Base-by-base conservation (phyloP, 1,140 invertebrate species). In the Chionoecetes opilio region DNA sequence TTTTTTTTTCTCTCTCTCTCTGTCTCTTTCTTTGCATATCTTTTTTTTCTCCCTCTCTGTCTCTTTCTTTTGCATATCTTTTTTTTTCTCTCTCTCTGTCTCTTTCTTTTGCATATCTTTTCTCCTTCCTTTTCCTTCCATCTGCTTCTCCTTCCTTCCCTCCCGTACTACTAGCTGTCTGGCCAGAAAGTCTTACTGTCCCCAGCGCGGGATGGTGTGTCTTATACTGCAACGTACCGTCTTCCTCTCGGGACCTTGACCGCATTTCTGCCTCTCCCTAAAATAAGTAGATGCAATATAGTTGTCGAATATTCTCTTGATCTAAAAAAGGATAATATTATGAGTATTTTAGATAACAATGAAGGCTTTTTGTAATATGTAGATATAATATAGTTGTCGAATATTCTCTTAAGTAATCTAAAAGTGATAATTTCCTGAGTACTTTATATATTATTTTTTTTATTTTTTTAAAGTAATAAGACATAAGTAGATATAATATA, bases 1-100 rank as follows among this genome's bases (percentile, higher is more conserved):
- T 21, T 14, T 17, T 34, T 32, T 34, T 37, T 32, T n/a, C 90
- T 91, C 90, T 91, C 90, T 91, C 41, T 91, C 41, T 91, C 90
- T 91, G 41, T 91, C 90, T 91, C 90, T 63, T 29, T 35, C 53
- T 35, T 14, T 35, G 31, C 26, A 14, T 35, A 3, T 82, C 29
- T 21, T 14, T 17, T 34, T 32, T 34, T 37, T 32, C 3, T 6
- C 38, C 11, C 31, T 29, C 38, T 41, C 31, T 29, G 3, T 41
- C 26, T 26, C 53, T 32, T 37, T 41, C 17, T 91, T 29, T 75
- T 32, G 21, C 46, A 9, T 53, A 53, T 53, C 46, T 53, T n/a
- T 9, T 31, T 82, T 35, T 38, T 35, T 82, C 75, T 38, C 75
- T 26, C 14, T 29, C 53, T 32, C 91, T 32, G n/a, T 46, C 86